Evolutionary conservation across 2,888 invertebrate genomes (phyloP).

Genomic region (Drosophila incognita): DNA sequence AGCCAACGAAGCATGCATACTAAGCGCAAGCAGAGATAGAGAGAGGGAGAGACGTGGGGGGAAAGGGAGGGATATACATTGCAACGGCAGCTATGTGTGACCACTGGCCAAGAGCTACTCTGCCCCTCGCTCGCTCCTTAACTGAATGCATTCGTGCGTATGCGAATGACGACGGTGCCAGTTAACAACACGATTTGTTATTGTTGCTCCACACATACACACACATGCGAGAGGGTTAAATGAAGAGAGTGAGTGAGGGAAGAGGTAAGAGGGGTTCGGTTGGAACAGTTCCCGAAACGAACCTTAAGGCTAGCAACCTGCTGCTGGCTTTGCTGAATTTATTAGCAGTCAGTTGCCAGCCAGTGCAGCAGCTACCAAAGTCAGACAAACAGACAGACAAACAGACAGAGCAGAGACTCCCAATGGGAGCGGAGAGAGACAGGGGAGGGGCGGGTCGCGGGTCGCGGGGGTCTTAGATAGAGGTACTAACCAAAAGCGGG

Average conservation of each 20-base stretch:
- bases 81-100: conserved; percentile 61
- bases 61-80: neutral
- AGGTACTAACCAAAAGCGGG: conserved; percentile 28
- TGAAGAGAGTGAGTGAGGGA: neutral
- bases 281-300: conserved; percentile 35
- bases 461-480: conserved; percentile 13
- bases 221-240: neutral
- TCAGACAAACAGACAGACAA: conserved; percentile 29
- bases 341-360: conserved; percentile 64
- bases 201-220: conserved; percentile 50
- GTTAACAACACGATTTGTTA: conserved; percentile 80
- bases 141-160: conserved; percentile 69
- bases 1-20: conserved; percentile 74
- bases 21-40: conserved; percentile 45
- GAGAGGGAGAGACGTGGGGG: neutral
- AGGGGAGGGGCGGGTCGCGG: neutral
- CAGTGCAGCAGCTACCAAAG: conserved; percentile 52
- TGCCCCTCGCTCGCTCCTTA: neutral
- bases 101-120: conserved; percentile 47
- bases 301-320: conserved; percentile 76
- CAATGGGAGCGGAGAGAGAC: neutral
- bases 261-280: neutral
- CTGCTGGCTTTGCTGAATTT: conserved; percentile 77
- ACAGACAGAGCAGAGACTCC: conserved; percentile 11
- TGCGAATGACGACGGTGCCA: conserved; percentile 73